Evolutionary conservation across 2,797 vertebrate genomes (phyloP).

Genomic region (Monodelphis domestica): DNA sequence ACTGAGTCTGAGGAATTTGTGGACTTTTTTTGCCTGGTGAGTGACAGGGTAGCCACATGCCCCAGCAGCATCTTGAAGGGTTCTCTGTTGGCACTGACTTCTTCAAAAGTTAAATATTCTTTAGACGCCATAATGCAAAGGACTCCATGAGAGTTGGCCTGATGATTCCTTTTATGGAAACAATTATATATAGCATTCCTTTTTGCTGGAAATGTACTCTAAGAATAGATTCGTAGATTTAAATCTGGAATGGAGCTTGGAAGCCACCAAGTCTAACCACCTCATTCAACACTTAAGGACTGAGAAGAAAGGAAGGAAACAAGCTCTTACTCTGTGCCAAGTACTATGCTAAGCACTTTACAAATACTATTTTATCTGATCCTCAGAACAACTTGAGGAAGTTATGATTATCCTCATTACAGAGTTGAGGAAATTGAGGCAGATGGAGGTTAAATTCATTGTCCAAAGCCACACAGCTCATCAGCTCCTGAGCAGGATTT

Average conservation of each 20-base stretch:
- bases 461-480: neutral
- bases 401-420: neutral
- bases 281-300: neutral
- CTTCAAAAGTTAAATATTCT: neutral
- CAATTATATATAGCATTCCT: neutral
- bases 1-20: neutral
- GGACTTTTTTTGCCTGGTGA: neutral
- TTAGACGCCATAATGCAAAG: neutral
- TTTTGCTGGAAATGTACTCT: neutral
- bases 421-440: neutral
- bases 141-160: neutral
- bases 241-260: neutral
- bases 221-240: neutral
- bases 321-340: no score
- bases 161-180: neutral
- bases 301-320: neutral
- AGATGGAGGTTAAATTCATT: neutral
- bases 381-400: neutral
- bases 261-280: neutral
- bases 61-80: neutral
- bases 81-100: neutral
- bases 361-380: neutral
- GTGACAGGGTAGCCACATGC: neutral
- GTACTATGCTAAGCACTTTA: neutral
- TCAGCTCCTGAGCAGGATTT: neutral